Conservation (phyloP, 2,888 invertebrate genomes). For the Eristalinus sepulchralis region DNA sequence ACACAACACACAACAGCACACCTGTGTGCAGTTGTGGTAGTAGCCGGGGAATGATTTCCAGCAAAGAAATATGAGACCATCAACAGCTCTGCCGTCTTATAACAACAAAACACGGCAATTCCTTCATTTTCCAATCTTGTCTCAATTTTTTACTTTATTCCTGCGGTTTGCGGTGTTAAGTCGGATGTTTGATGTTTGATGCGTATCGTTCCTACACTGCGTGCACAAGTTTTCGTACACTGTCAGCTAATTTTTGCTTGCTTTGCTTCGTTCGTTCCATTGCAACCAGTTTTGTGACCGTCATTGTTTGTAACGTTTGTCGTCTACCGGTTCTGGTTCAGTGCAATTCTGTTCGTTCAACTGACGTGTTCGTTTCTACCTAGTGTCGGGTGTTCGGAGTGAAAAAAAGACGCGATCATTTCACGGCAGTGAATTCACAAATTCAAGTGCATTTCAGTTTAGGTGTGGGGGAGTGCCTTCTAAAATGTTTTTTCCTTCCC, state of each 20-base stretch:
- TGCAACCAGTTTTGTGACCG: conserved; percentile 46
- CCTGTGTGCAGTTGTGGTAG: background rate
- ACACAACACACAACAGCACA: background rate
- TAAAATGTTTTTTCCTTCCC: conserved; percentile 1
- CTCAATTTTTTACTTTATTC: too few relatives aligned
- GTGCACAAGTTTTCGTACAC: conserved; percentile 2
- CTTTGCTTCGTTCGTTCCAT: conserved; percentile 30
- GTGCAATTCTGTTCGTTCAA: conserved; percentile 68
- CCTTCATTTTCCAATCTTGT: too few relatives aligned
- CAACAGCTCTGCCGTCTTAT: too few relatives aligned
- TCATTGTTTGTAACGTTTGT: conserved; percentile 38
- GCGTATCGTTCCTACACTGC: background rate
- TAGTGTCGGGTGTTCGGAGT: conserved; percentile 8
- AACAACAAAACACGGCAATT: too few relatives aligned
- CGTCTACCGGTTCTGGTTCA: conserved; percentile 71
- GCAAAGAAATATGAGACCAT: background rate
- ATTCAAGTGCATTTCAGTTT: conserved; percentile 60
- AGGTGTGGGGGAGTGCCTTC: conserved; percentile 42
- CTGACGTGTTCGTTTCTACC: conserved; percentile 30
- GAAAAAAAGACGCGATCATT: conserved; percentile 20
- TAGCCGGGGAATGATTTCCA: background rate
- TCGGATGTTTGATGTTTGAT: background rate
- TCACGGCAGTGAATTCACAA: conserved; percentile 27
- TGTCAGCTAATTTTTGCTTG: conserved; percentile 6
- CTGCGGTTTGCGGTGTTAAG: too few relatives aligned